Conservation (phyloP, 2,888 invertebrate species). For the Gortyna flavago region DNA sequence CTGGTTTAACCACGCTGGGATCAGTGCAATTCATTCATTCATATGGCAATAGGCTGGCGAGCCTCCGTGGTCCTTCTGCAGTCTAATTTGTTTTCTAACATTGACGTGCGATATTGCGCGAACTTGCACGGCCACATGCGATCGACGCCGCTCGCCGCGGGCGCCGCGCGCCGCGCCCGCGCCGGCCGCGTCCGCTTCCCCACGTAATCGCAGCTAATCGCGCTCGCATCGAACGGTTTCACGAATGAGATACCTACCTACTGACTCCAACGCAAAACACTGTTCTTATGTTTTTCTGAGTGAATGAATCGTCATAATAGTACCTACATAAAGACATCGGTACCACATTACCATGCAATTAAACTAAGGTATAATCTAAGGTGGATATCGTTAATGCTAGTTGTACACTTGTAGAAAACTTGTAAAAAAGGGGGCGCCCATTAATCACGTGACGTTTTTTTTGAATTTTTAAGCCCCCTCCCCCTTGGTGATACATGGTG, state of each 20-base stretch:
- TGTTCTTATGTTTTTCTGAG: neutral
- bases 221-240: conserved; percentile 14
- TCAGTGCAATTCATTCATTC: too few species aligned
- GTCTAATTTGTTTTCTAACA: too few species aligned
- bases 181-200: conserved; percentile 6
- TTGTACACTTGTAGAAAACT: neutral
- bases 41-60: neutral
- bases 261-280: neutral
- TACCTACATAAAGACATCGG: neutral
- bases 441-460: too few species aligned
- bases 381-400: neutral
- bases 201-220: conserved; percentile 44
- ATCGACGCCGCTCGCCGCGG: conserved; percentile 17
- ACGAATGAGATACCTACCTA: neutral
- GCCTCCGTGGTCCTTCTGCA: conserved; percentile 18
- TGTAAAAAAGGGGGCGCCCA: too few species aligned
- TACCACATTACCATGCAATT: neutral
- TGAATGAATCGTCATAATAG: neutral
- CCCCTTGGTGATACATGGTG: too few species aligned
- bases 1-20: too few species aligned
- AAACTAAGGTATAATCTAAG: neutral
- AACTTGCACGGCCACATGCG: conserved; percentile 18
- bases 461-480: too few species aligned
- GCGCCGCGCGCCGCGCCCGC: neutral
- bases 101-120: conserved; percentile 27